Conservation (phyloP, 2,113 vertebrate species). For the Zosterops borbonicus region DNA sequence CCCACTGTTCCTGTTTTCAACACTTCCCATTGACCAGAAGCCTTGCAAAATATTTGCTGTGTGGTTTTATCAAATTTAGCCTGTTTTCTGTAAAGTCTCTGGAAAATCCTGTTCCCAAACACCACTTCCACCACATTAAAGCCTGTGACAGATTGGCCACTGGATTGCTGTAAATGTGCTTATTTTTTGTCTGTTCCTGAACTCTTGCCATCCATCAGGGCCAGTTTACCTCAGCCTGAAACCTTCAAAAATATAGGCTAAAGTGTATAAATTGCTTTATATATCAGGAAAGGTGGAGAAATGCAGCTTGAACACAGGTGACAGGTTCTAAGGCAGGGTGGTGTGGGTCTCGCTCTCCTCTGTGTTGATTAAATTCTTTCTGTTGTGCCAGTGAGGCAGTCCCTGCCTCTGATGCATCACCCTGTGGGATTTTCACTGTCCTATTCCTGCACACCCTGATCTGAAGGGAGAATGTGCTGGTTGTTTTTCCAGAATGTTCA, state of each 20-base stretch:
- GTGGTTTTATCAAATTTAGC: neutral
- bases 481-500: neutral
- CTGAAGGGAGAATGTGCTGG: neutral
- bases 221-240: neutral
- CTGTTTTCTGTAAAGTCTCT: neutral
- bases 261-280: neutral
- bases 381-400: neutral
- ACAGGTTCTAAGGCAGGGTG: neutral
- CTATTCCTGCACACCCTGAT: neutral
- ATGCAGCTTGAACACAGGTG: neutral
- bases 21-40: neutral
- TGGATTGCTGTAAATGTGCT: neutral
- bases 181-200: neutral
- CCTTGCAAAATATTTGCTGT: neutral
- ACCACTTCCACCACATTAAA: neutral
- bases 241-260: neutral
- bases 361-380: neutral
- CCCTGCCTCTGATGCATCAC: neutral
- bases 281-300: neutral
- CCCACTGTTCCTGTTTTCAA: neutral
- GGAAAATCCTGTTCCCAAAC: neutral
- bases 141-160: neutral
- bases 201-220: neutral
- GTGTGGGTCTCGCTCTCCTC: neutral
- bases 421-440: neutral